A percentile compares a stretch with the other conserved stretches of the same genome.
Evolutionary conservation across 2,113 vertebrate species (phyloP).

Genomic region (Rhinogobius similis): DNA sequence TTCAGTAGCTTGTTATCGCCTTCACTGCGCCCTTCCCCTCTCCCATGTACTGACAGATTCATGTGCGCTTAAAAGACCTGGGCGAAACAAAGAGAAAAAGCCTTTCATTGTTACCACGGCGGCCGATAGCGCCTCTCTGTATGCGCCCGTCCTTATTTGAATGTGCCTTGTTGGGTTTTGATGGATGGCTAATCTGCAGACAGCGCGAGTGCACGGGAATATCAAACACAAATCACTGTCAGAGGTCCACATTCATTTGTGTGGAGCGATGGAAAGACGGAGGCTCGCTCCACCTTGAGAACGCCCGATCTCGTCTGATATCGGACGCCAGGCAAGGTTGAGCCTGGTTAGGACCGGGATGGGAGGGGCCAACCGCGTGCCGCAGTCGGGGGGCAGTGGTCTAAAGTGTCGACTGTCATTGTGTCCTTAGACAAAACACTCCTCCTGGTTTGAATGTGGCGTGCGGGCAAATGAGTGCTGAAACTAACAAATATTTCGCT

Average conservation of each 20-base stretch:
- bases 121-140: not conserved
- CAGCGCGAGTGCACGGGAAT: constrained; percentile 10
- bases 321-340: too few relatives aligned
- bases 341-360: too few relatives aligned
- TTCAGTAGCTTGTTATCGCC: constrained; percentile 14
- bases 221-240: constrained; percentile 16
- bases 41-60: constrained; percentile 55
- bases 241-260: constrained; percentile 19
- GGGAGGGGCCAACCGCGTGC: not conserved
- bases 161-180: constrained; percentile 29
- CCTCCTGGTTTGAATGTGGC: too few relatives aligned
- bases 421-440: too few relatives aligned
- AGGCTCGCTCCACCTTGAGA: not conserved
- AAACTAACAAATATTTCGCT: too few relatives aligned
- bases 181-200: constrained; percentile 36
- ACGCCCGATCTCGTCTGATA: too few relatives aligned
- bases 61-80: constrained; percentile 44
- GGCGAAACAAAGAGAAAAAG: constrained; percentile 44
- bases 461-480: too few relatives aligned
- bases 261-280: not conserved
- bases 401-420: too few relatives aligned
- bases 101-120: constrained; percentile 38
- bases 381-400: too few relatives aligned
- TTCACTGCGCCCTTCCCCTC: constrained; percentile 18
- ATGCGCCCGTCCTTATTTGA: constrained; percentile 7